These are phyloP conservation scores for Hippolais icterina DNA, from an alignment of 2,113 vertebrate genomes.

Conservation along the genomic window DNA sequence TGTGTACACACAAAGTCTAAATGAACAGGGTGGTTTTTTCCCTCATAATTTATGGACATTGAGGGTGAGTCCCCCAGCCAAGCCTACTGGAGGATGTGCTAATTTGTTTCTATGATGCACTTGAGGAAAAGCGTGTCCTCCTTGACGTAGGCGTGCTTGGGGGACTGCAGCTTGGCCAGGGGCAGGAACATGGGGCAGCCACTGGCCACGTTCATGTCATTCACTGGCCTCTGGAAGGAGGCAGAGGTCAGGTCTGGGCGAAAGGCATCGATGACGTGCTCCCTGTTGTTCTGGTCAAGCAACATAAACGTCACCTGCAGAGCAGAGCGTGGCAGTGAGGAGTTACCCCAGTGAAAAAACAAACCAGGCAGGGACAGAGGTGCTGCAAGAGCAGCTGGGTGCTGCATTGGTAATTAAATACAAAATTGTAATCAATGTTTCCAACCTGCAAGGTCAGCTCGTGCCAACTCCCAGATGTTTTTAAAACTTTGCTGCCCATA, in stretches of 20 bases:
- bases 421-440: not conserved
- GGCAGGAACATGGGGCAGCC: slow-evolving; percentile 81
- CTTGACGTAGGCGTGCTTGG: slow-evolving; percentile 74
- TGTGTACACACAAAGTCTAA: not conserved
- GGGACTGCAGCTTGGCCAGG: slow-evolving; percentile 71
- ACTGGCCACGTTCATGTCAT: slow-evolving; percentile 79
- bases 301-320: slow-evolving; percentile 82
- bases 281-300: slow-evolving; percentile 80
- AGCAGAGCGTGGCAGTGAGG: not conserved
- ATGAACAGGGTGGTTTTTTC: no score
- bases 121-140: slow-evolving; percentile 82
- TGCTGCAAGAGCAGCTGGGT: not conserved
- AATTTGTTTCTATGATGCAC: slow-evolving; percentile 74
- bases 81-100: accelerated
- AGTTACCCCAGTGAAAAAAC: not conserved
- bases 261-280: slow-evolving; percentile 76
- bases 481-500: not conserved
- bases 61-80: not conserved
- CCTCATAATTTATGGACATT: not conserved
- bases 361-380: not conserved
- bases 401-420: not conserved
- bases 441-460: not conserved
- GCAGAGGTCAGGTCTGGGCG: slow-evolving; percentile 74
- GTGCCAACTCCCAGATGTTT: not conserved
- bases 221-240: slow-evolving; percentile 79